These are phyloP conservation scores for Malthinus seriepunctatus DNA, from an alignment of 2,888 invertebrate species.

Conservation along the genomic window DNA sequence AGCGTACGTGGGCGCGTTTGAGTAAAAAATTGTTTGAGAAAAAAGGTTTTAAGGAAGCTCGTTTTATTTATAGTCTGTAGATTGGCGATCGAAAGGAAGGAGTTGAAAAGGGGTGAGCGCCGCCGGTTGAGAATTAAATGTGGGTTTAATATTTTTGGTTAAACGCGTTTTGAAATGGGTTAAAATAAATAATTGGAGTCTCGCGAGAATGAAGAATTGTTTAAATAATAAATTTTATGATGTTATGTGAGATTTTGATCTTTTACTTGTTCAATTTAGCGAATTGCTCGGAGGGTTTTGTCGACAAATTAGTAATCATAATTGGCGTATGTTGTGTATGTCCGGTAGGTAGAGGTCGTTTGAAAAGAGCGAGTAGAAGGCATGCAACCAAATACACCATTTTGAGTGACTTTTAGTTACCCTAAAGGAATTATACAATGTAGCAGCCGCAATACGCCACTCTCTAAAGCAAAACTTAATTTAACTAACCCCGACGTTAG, in stretches of 20 bases:
- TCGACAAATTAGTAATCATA: constrained; percentile 29
- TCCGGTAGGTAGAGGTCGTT: constrained; percentile 27
- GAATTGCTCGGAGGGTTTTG: constrained; percentile 22
- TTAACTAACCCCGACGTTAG: constrained; percentile 47
- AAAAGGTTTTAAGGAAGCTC: too few species aligned
- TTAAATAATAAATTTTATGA: too few species aligned
- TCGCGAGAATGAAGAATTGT: too few species aligned
- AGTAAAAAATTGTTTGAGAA: too few species aligned
- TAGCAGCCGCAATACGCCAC: constrained; percentile 44
- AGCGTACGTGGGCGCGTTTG: too few species aligned
- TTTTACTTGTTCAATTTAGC: constrained; percentile 10
- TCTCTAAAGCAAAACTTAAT: constrained; percentile 51
- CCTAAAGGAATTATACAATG: constrained; percentile 48
- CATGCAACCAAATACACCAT: constrained; percentile 35
- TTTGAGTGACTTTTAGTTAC: constrained; percentile 47
- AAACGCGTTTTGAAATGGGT: background rate
- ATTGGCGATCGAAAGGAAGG: too few species aligned
- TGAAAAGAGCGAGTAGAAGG: constrained; percentile 24
- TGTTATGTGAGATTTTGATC: background rate
- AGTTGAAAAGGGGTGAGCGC: too few species aligned
- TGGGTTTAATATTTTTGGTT: too few species aligned
- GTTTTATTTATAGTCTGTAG: too few species aligned
- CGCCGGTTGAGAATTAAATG: too few species aligned
- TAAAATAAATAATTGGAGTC: background rate
- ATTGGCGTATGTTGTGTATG: constrained; percentile 26